phyloP scores from a whole-genome alignment of 2,113 vertebrate genomes.

The Calyptommatus sinebrachiatus region DNA sequence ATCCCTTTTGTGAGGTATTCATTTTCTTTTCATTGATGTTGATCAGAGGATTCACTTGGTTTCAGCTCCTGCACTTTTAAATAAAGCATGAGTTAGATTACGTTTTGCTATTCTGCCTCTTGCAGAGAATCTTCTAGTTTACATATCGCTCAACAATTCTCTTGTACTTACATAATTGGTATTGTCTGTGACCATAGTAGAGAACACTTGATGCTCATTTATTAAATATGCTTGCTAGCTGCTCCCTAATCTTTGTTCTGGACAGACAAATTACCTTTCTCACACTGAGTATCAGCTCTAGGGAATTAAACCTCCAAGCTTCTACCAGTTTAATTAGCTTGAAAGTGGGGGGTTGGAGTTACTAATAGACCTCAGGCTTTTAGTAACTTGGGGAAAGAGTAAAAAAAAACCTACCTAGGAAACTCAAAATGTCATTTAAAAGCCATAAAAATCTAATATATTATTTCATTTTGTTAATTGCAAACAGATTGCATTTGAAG shows the following conservation, averaged over 20 bases:
- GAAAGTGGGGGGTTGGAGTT: conserved; percentile 92
- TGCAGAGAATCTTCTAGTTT: conserved; percentile 66
- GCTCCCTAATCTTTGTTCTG: conserved; percentile 96
- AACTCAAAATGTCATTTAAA: conserved; percentile 80
- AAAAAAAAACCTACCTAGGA: conserved; percentile 73
- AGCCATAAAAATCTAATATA: conserved; percentile 78
- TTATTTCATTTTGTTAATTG: conserved; percentile 76
- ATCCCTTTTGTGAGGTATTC: conserved; percentile 22
- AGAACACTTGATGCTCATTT: conserved; percentile 94
- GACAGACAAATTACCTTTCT: conserved; percentile 99
- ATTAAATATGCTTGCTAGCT: conserved; percentile 93
- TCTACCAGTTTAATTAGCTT: conserved; percentile 98
- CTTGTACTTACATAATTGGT: conserved; percentile 85
- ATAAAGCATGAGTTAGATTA: conserved; percentile 58
- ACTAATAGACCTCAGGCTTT: conserved; percentile 91
- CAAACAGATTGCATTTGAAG: conserved; percentile 73
- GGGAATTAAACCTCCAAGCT: conserved; percentile 93
- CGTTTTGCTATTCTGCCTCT: conserved; percentile 25
- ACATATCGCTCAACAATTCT: conserved; percentile 64
- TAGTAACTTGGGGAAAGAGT: conserved; percentile 87
- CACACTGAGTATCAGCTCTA: conserved; percentile 89
- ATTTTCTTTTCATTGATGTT: conserved; percentile 17
- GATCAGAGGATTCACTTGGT: conserved; percentile 31
- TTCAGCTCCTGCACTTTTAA: conserved; percentile 54
- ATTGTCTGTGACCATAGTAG: conserved; percentile 77